These are phyloP conservation scores for Apamea epomidion DNA, from an alignment of 2,888 invertebrate species.

Conservation along the genomic window DNA sequence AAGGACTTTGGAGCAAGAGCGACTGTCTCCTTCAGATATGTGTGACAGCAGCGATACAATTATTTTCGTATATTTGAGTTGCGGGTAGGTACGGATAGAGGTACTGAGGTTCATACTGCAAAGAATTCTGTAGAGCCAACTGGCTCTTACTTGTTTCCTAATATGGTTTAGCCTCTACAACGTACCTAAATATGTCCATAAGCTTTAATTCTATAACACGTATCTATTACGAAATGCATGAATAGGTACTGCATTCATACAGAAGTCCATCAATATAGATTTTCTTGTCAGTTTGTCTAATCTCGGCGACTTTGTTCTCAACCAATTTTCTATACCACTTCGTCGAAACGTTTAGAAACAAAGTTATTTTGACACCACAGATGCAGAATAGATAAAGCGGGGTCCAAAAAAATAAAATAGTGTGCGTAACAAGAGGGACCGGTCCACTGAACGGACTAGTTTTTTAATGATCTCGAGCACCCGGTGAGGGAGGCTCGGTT, in stretches of 20 bases:
- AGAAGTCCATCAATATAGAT: constrained; percentile 15
- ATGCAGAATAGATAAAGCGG: constrained; percentile 54
- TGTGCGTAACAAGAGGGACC: constrained; percentile 58
- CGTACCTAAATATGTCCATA: too few species aligned
- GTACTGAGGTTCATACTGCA: not conserved
- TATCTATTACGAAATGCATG: not conserved
- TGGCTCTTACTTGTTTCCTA: not conserved
- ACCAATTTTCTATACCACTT: constrained; percentile 9
- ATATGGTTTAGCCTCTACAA: not conserved
- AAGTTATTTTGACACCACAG: constrained; percentile 64
- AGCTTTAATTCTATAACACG: not conserved
- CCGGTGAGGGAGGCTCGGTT: constrained; percentile 72
- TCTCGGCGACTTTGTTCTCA: constrained; percentile 8
- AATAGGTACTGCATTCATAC: not conserved
- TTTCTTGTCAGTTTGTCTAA: constrained; percentile 15
- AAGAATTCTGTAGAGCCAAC: not conserved
- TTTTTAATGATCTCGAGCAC: constrained; percentile 81
- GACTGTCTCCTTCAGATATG: not conserved
- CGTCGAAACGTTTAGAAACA: constrained; percentile 36
- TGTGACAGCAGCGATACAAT: too few species aligned
- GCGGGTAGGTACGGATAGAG: not conserved
- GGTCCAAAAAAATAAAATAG: constrained; percentile 54
- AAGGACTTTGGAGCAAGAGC: not conserved
- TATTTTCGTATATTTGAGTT: not conserved
- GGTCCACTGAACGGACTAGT: constrained; percentile 76